Evolutionary conservation across 2,797 vertebrate genomes (phyloP), one percentile per base, ranked within the genome.

Genomic region (Paedocypris micromegethes): DNA sequence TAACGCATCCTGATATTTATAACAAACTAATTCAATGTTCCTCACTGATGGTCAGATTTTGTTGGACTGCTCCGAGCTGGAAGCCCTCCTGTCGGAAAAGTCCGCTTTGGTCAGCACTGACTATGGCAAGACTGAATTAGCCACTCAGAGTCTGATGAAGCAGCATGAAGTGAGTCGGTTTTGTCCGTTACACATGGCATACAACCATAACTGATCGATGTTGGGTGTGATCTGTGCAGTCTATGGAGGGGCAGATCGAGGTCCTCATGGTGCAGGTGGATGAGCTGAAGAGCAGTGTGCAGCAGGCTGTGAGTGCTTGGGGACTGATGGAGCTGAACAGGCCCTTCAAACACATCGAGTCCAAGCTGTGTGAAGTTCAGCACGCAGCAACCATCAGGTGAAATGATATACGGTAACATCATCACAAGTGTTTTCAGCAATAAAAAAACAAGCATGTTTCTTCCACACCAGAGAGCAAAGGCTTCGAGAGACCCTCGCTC

Each of bases 11-110:
- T 23, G 23, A 23, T 23, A 23, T 23, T 23, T 23, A 23, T 23
- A 23, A 23, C 23, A 23, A 23, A 23, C 23, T 23, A 23, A 23
- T 23, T 23, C 23, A 23, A 23, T 51, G 9, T 44, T 6, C 3
- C 23, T 23, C 23, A 23, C 23, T 58, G 3, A 5, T 61, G 8
- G 41, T 3, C 74, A 94, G 95, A 89, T 90, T 78, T 85, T 94
- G 79, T 80, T 91, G 73, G 91, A 92, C 70, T 87, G 85, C 61
- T 88, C 90, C 1, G 93, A 94, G 75, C 82, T 95, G 75, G 93
- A 94, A 79, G 82, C 77, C 77, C 87, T 89, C 79, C 76, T 93
- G 72, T 81, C 78, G 0, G 93, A 93, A 81, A 89, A 85, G 9
- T 71, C 83, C 55, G 79, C 76, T 0, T 72, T 92, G 79, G 83